phyloP scores from a whole-genome alignment of 2,888 invertebrate species.

The Cacoxenus indagator region DNA sequence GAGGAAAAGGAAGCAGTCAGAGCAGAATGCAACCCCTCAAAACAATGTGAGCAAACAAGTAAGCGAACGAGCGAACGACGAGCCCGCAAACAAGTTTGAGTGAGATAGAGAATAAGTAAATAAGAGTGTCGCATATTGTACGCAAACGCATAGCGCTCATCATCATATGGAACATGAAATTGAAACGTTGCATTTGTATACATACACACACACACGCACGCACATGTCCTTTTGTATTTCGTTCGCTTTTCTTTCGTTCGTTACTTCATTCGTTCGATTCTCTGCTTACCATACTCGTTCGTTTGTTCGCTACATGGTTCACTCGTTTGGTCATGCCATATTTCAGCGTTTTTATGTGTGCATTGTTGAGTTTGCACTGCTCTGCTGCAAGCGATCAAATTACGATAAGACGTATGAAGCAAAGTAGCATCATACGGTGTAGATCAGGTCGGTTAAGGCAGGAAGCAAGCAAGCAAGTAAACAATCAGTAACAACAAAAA shows the following conservation, averaged over 20 bases:
- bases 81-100: too few relatives aligned
- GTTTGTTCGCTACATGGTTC: neutral
- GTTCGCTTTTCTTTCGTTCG: neutral
- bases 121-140: neutral
- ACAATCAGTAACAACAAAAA: neutral
- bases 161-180: neutral
- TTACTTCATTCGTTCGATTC: neutral
- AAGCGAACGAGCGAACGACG: too few relatives aligned
- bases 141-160: neutral
- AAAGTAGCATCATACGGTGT: too few relatives aligned
- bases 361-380: neutral
- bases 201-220: neutral
- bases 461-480: neutral
- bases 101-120: too few relatives aligned
- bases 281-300: neutral
- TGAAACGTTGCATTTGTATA: neutral
- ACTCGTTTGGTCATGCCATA: neutral
- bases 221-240: neutral
- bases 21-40: too few relatives aligned
- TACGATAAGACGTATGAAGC: slow-evolving; percentile 14
- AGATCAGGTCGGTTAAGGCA: too few relatives aligned
- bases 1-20: too few relatives aligned
- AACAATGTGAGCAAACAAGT: too few relatives aligned
- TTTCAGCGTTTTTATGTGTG: neutral
- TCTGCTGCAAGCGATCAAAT: slow-evolving; percentile 26